Evolutionary conservation across 1,140 invertebrate species (phyloP), one percentile per base, ranked within the genome.

Genomic region (Scaptodrosophila lebanonensis): DNA sequence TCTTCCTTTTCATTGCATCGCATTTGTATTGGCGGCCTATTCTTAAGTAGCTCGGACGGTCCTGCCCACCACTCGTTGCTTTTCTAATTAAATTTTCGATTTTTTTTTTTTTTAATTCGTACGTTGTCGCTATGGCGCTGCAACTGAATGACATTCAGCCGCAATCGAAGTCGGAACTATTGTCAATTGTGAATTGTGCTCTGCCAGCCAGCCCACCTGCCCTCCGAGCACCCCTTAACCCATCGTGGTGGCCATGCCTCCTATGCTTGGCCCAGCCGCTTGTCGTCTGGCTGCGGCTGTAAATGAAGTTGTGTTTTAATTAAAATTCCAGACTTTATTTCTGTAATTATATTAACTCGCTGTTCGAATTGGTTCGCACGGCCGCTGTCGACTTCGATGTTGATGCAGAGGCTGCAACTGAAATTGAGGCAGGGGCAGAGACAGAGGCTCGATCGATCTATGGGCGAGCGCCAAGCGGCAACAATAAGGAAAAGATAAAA

Each of bases 281-380:
- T 76, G 66, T 70, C 68, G 73, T 79, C 73, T 77, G n/a, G n/a
- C n/a, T n/a, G 73, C 65, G 73, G 73, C 73, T 77, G 73, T 77
- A 77, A 79, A 79, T 83, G 76, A 76, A 83, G 76, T 83, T 83
- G 77, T 77, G 68, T 72, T 84, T 83, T 83, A 83, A 83, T 83
- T 84, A 83, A 83, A 83, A 83, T 84, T 83, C 77, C 77, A 83
- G 77, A 83, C 72, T 83, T 84, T 83, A 83, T 83, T 77, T 83
- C 79, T 83, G 72, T 83, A 83, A 83, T 83, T 83, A 83, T 79
- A 83, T 83, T 83, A 83, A 83, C 68, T 83, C 72, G 60, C 72
- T 73, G 61, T 71, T 72, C 70, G 73, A 77, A 77, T 73, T 66
- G 54, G 69, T 45, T 56, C 40, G 56, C 36, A 4, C 22, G 22